Conservation (phyloP, 2,113 vertebrate species). For the Baryphthengus martii region DNA sequence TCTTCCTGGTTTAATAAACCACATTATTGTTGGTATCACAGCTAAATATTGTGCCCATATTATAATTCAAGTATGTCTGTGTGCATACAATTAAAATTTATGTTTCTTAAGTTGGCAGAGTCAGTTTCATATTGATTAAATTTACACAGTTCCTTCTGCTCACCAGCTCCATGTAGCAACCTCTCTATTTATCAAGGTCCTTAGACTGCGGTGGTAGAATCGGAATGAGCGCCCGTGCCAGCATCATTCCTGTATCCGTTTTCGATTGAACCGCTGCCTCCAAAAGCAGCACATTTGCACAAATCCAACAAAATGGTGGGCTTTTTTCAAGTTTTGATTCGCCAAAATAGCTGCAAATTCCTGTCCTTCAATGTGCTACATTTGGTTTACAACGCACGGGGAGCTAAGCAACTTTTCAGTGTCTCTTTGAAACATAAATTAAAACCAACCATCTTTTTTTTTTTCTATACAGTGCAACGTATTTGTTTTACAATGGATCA, state of each 20-base stretch:
- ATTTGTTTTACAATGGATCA: slow-evolving; percentile 69
- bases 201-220: not conserved
- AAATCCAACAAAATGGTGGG: slow-evolving; percentile 29
- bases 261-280: not conserved
- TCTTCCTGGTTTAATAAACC: not conserved
- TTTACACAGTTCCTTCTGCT: slow-evolving; percentile 25
- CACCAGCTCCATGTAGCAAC: slow-evolving; percentile 1
- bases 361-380: not conserved
- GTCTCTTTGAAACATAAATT: slow-evolving; percentile 53
- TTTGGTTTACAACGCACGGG: not conserved
- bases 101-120: slow-evolving; percentile 32
- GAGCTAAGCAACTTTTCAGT: slow-evolving; percentile 39
- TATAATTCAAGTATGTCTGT: not conserved
- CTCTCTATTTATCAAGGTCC: slow-evolving; percentile 4
- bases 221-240: not conserved
- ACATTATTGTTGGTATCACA: not conserved
- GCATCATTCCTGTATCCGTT: not conserved
- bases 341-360: not conserved
- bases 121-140: slow-evolving; percentile 27
- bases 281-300: not conserved
- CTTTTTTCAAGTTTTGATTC: not conserved
- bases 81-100: slow-evolving; percentile 19
- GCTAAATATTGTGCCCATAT: not conserved
- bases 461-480: slow-evolving; percentile 56
- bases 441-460: slow-evolving; percentile 43